Evolutionary conservation across 2,888 invertebrate species (phyloP).

Genomic region (Physocephala rufipes): DNA sequence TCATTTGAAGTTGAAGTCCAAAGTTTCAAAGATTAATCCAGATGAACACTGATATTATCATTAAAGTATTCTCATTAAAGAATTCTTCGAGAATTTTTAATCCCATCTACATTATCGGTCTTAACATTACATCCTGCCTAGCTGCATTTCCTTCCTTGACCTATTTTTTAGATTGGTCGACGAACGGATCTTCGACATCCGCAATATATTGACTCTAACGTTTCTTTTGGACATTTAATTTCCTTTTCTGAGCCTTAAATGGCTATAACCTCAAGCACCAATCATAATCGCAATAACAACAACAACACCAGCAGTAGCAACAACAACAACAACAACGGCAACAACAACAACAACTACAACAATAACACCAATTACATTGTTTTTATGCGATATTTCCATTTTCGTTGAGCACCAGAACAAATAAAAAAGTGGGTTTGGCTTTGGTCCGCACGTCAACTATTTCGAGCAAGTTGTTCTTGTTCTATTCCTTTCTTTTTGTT

Average conservation of each 20-base stretch:
- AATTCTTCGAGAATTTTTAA: too few species aligned
- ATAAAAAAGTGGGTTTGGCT: conserved; percentile 28
- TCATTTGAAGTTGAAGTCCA: too few species aligned
- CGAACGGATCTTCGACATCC: conserved; percentile 14
- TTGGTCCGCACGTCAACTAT: not conserved
- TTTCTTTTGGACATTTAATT: conserved; percentile 16
- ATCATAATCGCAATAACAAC: not conserved
- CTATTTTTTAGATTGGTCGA: not conserved
- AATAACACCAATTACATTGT: too few species aligned
- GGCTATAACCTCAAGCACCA: not conserved
- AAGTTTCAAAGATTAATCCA: too few species aligned
- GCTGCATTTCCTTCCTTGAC: not conserved
- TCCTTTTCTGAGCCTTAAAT: conserved; percentile 20
- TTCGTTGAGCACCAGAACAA: conserved; percentile 33
- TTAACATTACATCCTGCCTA: not conserved
- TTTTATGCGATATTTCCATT: conserved; percentile 17
- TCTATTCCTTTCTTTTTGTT: not conserved
- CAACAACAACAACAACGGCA: not conserved
- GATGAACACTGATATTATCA: too few species aligned
- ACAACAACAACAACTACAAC: not conserved
- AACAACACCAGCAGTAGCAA: not conserved
- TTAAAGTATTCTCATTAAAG: too few species aligned
- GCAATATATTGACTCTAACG: not conserved
- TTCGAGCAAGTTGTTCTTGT: conserved; percentile 4
- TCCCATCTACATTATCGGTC: too few species aligned